A percentile compares a stretch with the other conserved stretches of the same genome.
These are phyloP conservation scores for Argyrosomus regius DNA, from an alignment of 2,797 vertebrate species.

Conservation along the genomic window DNA sequence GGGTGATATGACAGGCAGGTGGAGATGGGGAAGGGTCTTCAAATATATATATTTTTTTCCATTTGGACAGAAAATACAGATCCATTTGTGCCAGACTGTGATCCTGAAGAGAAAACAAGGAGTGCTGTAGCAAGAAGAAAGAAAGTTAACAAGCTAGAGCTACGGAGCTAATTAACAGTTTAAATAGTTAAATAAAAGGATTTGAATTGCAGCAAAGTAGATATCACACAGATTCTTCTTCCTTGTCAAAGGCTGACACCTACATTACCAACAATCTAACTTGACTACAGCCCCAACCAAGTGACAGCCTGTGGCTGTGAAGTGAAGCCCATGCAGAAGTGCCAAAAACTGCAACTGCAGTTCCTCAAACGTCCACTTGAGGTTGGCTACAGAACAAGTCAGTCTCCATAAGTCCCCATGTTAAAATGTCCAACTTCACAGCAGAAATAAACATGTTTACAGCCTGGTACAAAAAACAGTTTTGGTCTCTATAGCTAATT, in stretches of 20 bases:
- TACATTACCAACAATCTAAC: background rate
- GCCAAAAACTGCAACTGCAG: no score
- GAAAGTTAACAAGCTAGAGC: slow-evolving; percentile 12
- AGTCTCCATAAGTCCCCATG: no score
- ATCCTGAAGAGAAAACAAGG: slow-evolving; percentile 47
- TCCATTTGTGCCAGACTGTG: slow-evolving; percentile 66
- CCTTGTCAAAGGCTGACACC: background rate
- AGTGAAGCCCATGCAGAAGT: no score
- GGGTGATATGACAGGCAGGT: slow-evolving; percentile 76
- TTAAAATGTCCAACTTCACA: no score
- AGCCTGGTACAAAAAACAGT: no score
- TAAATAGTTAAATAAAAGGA: background rate
- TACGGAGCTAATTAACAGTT: no score
- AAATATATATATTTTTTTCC: slow-evolving; percentile 62
- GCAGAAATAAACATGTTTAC: no score
- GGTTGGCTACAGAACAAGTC: no score
- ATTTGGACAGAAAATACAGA: slow-evolving; percentile 71
- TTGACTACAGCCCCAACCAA: background rate
- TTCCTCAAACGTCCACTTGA: no score
- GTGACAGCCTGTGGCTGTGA: no score
- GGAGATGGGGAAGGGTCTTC: slow-evolving; percentile 61
- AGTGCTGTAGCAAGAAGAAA: slow-evolving; percentile 3
- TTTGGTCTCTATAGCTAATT: no score
- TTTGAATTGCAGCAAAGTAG: background rate
- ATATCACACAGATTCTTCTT: background rate